Conservation (phyloP, 2,113 vertebrate species). For the Antennarius striatus region DNA sequence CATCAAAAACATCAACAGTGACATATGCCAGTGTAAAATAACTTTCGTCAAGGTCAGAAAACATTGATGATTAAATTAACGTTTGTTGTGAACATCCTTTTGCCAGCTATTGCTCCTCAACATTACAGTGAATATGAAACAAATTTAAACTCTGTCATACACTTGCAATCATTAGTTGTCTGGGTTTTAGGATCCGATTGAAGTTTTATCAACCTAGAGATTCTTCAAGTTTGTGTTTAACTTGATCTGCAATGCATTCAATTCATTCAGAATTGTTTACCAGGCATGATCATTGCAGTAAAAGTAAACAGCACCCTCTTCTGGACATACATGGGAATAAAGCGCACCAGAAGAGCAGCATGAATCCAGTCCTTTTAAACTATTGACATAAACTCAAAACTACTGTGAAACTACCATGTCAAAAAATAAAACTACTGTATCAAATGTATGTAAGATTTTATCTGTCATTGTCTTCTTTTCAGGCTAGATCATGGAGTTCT, state of each 20-base stretch:
- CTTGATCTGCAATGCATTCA: too few species aligned
- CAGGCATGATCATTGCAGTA: background rate
- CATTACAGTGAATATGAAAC: too few species aligned
- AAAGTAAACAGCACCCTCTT: slow-evolving; percentile 35
- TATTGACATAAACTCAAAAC: too few species aligned
- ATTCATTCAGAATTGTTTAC: background rate
- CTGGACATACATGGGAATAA: slow-evolving; percentile 29
- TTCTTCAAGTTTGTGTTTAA: too few species aligned
- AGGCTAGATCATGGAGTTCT: slow-evolving; percentile 90
- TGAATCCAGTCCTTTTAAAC: background rate
- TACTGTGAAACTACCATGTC: background rate
- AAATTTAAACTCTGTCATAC: too few species aligned
- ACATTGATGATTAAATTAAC: background rate
- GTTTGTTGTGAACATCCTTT: too few species aligned
- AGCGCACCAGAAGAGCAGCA: background rate
- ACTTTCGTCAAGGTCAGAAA: slow-evolving; percentile 91
- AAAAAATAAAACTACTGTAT: background rate
- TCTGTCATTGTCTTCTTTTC: background rate
- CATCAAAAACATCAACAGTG: slow-evolving; percentile 87
- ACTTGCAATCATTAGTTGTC: too few species aligned
- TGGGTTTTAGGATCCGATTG: too few species aligned
- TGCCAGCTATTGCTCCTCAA: too few species aligned
- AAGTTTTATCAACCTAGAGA: too few species aligned
- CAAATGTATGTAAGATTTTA: background rate
- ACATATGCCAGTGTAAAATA: slow-evolving; percentile 90